Evolutionary conservation across 2,888 invertebrate genomes (phyloP), one percentile per base, ranked within the genome.

Genomic region (Nemurella pictetii): DNA sequence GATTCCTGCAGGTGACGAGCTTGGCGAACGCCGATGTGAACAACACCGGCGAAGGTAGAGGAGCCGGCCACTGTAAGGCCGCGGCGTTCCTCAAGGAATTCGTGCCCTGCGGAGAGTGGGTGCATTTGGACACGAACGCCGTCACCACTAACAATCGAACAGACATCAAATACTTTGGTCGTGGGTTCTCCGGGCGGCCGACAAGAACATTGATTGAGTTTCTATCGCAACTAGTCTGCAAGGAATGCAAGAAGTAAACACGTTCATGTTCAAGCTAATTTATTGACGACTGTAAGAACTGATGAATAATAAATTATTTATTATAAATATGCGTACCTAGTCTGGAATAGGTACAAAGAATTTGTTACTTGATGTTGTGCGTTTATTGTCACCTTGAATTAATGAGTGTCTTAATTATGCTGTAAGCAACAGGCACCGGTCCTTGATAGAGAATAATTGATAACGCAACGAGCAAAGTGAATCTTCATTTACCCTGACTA

Each of bases 181-280:
- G 91, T 78, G 95, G 95, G 25, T 94, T 95, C 94, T 93, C 95
- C 30, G 95, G 95, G n/a, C 91, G 95, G n/a, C 95, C 95, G 3
- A 95, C 95, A 0, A 90, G 95, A 83, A 95, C 95, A 0, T 88
- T 96, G n/a, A 93, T 95, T 4, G 94, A 95, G 88, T 93, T 95
- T 87, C 89, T 95, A 84, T 92, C 93, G 55, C 94, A 94, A 88
- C 90, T 94, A 83, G 90, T 90, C 78, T 91, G 91, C 27, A 80
- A 80, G 25, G 32, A 30, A 9, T 80, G 80, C 80, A 77, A 35
- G 35, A 30, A n/a, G n/a, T n/a, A n/a, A n/a, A n/a, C n/a, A n/a
- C n/a, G n/a, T n/a, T n/a, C n/a, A n/a, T n/a, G n/a, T n/a, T n/a
- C n/a, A n/a, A n/a, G n/a, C n/a, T n/a, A n/a, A n/a, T 55, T 55